Base-by-base conservation (phyloP, 2,888 invertebrate genomes). In the Andrena hattorfiana region DNA sequence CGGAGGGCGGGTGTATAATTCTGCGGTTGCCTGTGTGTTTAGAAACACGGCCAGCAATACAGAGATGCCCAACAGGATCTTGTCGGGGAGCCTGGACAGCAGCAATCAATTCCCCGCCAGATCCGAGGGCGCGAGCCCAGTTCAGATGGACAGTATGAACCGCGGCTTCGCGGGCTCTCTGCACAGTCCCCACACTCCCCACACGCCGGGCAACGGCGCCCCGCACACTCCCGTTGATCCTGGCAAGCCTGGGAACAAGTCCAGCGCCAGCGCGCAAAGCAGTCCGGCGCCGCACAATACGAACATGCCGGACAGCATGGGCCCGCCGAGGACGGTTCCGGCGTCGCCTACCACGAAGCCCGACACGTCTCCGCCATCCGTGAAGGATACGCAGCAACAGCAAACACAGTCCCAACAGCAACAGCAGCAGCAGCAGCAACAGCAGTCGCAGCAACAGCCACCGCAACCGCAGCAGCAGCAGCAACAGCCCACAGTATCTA, bases 321-420 rank as follows among this genome's bases (percentile, higher is more conserved):
- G 93, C 48, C 94, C 94, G 20, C 94, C 94, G 5, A 89, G 94
- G 78, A 93, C 92, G 5, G 89, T 94, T 23, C 94, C 94, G 26
- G 94, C 92, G 2, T 94, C 94, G 16, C 94, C 94, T n/a, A 94
- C 93, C 42, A 94, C 92, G 8, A 94, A 94, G 87, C 89, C 92
- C 6, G 94, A 94, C 66, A 93, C 93, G 28, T 94, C 94, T 35
- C 93, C 94, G 0, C 92, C 93, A 2, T 92, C 92, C 23, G 89
- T 86, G 51, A 93, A 93, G 78, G 92, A 94, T 42, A 85, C 88
- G 32, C 91, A 90, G 30, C 91, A 89, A 0, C 91, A 90, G 4
- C 92, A 90, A 4, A 89, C 90, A 26, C 90, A 89, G 30, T 90
- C 92, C 48, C 91, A 91, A 54, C 91, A 95, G 92, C 92, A 94